Conservation (phyloP, 1,140 invertebrate species). For the Bombus difficillimus region DNA sequence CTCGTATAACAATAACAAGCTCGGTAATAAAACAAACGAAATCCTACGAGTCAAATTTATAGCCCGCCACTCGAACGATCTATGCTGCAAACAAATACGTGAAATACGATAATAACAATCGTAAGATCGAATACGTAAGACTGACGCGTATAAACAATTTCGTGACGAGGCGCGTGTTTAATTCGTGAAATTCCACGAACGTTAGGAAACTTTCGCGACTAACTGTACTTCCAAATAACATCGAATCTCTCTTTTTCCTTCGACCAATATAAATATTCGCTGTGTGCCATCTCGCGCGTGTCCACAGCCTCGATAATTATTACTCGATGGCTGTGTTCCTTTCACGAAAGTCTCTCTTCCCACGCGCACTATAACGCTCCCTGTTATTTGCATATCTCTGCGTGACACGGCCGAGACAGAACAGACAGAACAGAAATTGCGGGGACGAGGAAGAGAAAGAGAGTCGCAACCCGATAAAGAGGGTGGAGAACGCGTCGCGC, state of each 20-base stretch:
- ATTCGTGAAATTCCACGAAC: no score
- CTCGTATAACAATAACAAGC: no score
- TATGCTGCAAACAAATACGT: no score
- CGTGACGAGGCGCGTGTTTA: no score
- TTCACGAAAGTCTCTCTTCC: slow-evolving; percentile 19
- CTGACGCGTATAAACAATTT: no score
- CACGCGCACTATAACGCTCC: background rate
- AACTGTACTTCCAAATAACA: background rate
- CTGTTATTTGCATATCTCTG: slow-evolving; percentile 29
- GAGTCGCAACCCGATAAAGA: background rate
- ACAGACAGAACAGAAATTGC: background rate
- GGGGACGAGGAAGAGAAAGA: background rate
- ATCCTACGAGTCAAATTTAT: no score
- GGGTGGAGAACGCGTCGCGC: background rate
- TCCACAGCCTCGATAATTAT: slow-evolving; percentile 30
- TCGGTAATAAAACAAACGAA: no score
- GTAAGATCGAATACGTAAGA: no score
- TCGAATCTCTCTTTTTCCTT: background rate
- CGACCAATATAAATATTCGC: background rate
- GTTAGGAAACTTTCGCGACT: no score
- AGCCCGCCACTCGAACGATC: no score
- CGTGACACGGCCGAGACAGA: background rate
- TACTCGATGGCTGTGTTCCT: slow-evolving; percentile 18
- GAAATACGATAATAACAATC: no score
- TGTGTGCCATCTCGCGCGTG: background rate